A percentile compares a stretch with the other conserved stretches of the same genome.
These are phyloP conservation scores for Dynastes grantii DNA, from an alignment of 2,888 invertebrate genomes.

Conservation along the genomic window DNA sequence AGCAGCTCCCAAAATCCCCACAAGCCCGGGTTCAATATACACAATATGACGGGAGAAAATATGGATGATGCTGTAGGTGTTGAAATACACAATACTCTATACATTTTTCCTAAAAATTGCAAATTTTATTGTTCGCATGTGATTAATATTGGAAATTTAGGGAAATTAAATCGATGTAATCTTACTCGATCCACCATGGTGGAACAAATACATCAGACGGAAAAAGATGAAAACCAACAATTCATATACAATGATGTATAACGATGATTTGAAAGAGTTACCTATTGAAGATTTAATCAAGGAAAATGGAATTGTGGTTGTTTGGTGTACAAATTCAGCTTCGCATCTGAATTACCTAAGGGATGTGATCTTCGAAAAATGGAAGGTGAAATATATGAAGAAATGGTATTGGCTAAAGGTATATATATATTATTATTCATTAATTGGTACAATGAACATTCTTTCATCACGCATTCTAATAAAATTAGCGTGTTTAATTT, in stretches of 20 bases:
- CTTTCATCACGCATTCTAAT: too few relatives aligned
- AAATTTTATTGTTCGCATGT: slow-evolving; percentile 81
- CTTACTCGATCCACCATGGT: slow-evolving; percentile 96
- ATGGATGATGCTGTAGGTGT: slow-evolving; percentile 72
- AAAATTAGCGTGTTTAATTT: too few relatives aligned
- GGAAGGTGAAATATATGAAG: slow-evolving; percentile 82
- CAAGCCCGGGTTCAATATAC: too few relatives aligned
- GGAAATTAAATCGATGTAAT: too few relatives aligned
- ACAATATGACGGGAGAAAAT: slow-evolving; percentile 75
- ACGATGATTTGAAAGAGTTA: slow-evolving; percentile 81
- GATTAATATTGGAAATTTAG: too few relatives aligned
- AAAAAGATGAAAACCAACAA: slow-evolving; percentile 76
- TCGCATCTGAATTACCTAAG: slow-evolving; percentile 80
- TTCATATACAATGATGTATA: slow-evolving; percentile 87
- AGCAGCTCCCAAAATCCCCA: too few relatives aligned
- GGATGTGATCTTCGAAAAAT: slow-evolving; percentile 82
- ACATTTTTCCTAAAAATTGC: slow-evolving; percentile 79
- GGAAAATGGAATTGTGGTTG: slow-evolving; percentile 79
- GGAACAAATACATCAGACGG: slow-evolving; percentile 93
- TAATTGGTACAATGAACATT: too few relatives aligned
- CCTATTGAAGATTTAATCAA: slow-evolving; percentile 79
- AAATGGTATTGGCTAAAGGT: slow-evolving; percentile 94
- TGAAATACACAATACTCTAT: slow-evolving; percentile 70
- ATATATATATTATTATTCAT: slow-evolving; percentile 55
- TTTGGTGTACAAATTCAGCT: slow-evolving; percentile 94